Percentiles rank a stretch among this genome's conserved stretches.
These are phyloP conservation scores for Diarsia dahlii DNA, from an alignment of 2,888 invertebrate species.

Conservation along the genomic window DNA sequence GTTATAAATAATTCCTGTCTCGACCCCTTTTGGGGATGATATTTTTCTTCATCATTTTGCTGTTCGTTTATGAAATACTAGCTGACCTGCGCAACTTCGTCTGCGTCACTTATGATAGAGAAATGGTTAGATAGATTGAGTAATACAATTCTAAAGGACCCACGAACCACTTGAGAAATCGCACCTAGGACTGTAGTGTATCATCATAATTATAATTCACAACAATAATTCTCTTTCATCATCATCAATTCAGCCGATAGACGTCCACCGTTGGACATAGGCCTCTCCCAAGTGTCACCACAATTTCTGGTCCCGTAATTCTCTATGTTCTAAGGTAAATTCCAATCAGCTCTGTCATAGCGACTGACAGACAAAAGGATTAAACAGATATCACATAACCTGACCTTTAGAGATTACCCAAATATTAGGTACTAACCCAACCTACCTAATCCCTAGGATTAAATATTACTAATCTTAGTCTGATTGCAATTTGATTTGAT, in stretches of 20 bases:
- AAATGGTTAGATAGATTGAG: no score
- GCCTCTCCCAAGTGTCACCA: no score
- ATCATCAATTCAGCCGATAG: no score
- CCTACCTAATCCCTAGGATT: slow-evolving; percentile 2
- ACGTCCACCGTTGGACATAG: no score
- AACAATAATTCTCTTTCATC: neutral
- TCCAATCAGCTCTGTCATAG: neutral
- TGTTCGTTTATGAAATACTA: slow-evolving; percentile 20
- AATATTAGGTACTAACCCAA: slow-evolving; percentile 9
- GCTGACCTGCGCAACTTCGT: no score
- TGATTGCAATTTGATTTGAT: slow-evolving; percentile 27
- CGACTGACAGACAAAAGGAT: neutral
- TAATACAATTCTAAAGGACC: no score
- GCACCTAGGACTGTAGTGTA: no score
- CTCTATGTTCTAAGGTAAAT: neutral
- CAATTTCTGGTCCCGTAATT: neutral
- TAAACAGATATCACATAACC: neutral
- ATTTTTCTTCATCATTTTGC: slow-evolving; percentile 29
- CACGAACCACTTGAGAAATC: no score
- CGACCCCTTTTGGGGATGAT: slow-evolving; percentile 29
- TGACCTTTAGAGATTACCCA: slow-evolving; percentile 1
- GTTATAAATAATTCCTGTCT: slow-evolving; percentile 55
- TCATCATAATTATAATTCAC: no score
- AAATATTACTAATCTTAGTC: neutral
- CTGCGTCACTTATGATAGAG: no score